Base-by-base conservation (phyloP, 2,113 vertebrate species). In the Vireo altiloquus region DNA sequence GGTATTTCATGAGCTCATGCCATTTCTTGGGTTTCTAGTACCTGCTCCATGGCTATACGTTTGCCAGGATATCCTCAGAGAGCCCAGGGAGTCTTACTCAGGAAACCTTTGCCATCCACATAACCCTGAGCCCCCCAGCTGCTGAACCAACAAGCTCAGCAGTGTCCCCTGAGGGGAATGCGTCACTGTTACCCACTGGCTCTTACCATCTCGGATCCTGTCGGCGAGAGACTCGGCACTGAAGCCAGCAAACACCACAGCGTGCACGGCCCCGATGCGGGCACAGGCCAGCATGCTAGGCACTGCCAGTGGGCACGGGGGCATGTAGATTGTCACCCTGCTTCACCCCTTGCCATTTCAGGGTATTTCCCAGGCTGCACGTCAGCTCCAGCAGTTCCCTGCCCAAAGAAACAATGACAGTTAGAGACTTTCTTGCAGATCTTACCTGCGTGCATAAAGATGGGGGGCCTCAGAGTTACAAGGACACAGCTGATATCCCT, bases 281-380 rank as follows among this genome's bases (percentile, higher is more conserved):
- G 98, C 97, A 65, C 98, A 98, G 65, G 98, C 98, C 96, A 98
- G 92, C 98, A 98, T 98, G 95, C 98, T 97, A 8, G 98, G 98
- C 96, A 98, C 98, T 1, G 97, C 98, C 92, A 98, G 87, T 0
- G 98, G 98, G 81, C 98, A 98, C 0, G 98, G 88, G 13, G 98
- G 98, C 98, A 98, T 97, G 97, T 98, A 98, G 97, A 98, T 97
- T 92, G 97, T 98, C 82, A 98, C 98, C 98, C 52, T 12, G 96
- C 75, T 95, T 97, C 80, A 98, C 98, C 13, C 98, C 98, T 13
- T 91, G 97, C 19, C 97, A 84, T 92, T 95, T 97, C 64, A 99
- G 84, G 60, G 98, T 97, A 95, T 98, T 98, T 30, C 97, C 98
- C 64, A 98, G 82, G 60, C 97, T 97, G 74, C 98, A 98, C 0